Evolutionary conservation across 2,113 vertebrate species (phyloP).

Genomic region (Pelusios castaneus): DNA sequence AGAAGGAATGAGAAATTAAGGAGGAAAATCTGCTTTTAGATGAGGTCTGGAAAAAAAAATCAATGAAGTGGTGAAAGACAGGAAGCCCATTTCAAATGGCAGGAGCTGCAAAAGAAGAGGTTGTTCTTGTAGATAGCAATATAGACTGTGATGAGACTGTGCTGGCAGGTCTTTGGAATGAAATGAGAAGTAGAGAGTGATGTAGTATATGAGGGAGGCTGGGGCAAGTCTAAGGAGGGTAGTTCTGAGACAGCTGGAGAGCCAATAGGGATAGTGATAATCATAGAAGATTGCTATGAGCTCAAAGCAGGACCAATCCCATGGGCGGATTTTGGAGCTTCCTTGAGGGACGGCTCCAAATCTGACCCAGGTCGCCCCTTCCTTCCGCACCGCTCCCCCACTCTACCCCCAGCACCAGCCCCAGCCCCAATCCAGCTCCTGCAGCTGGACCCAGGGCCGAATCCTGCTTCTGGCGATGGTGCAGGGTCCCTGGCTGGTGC

Average conservation of each 20-base stretch:
- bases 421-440: too few species aligned
- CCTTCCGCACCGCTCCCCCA: too few species aligned
- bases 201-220: neutral
- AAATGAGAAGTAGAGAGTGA: neutral
- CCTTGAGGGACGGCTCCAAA: too few species aligned
- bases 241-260: neutral
- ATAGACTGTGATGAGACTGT: neutral
- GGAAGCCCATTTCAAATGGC: rapidly evolving
- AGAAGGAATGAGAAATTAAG: neutral
- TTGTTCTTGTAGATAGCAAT: rapidly evolving
- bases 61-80: rapidly evolving
- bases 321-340: too few species aligned
- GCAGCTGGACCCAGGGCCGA: too few species aligned
- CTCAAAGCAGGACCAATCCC: too few species aligned
- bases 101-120: neutral
- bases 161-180: neutral
- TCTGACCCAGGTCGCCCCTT: too few species aligned
- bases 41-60: rapidly evolving
- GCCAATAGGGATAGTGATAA: neutral
- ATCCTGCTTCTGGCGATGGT: too few species aligned
- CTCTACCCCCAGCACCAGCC: too few species aligned
- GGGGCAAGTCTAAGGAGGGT: rapidly evolving
- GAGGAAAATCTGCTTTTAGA: neutral
- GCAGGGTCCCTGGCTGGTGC: too few species aligned
- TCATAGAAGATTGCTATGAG: too few species aligned